A percentile compares a stretch with the other conserved stretches of the same genome.
Conservation (phyloP, 2,888 invertebrate species). For the Thereva nobilitata region DNA sequence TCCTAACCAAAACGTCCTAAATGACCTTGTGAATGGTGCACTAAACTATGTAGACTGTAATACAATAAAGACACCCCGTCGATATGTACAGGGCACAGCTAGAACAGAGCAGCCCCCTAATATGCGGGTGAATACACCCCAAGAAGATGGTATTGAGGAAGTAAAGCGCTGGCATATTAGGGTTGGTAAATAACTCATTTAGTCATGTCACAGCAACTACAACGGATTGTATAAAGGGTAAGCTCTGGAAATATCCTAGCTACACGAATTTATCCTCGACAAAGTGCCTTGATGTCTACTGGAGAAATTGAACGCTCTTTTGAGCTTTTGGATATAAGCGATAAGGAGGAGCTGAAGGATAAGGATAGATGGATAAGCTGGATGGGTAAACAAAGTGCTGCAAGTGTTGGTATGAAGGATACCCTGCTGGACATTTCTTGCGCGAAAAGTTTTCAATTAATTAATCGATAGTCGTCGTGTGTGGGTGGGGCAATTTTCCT, state of each 20-base stretch:
- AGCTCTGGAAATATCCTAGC: slow-evolving; percentile 18
- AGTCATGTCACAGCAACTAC: slow-evolving; percentile 31
- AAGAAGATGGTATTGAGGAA: slow-evolving; percentile 21
- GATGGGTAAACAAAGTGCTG: slow-evolving; percentile 3
- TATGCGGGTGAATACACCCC: slow-evolving; percentile 1
- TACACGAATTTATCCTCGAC: slow-evolving; percentile 25
- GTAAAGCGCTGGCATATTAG: slow-evolving; percentile 26
- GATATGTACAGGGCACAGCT: slow-evolving; percentile 12
- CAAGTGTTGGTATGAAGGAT: too few relatives aligned
- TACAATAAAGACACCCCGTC: slow-evolving; percentile 40
- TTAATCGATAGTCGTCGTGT: too few relatives aligned
- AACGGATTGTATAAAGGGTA: slow-evolving; percentile 24
- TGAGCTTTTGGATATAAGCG: slow-evolving; percentile 2
- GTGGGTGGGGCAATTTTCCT: too few relatives aligned
- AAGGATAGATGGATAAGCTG: slow-evolving; percentile 8
- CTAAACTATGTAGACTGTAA: slow-evolving; percentile 38
- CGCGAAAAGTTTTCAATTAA: too few relatives aligned
- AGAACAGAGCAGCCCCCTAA: neutral
- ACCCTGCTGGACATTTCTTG: too few relatives aligned
- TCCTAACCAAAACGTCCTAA: slow-evolving; percentile 38
- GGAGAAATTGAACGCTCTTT: slow-evolving; percentile 6
- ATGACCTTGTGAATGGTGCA: slow-evolving; percentile 40
- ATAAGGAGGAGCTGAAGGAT: slow-evolving; percentile 23
- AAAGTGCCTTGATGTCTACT: slow-evolving; percentile 24
- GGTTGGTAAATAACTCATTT: slow-evolving; percentile 35